Evolutionary conservation across 2,888 invertebrate species (phyloP).

Genomic region (Altica lythri): DNA sequence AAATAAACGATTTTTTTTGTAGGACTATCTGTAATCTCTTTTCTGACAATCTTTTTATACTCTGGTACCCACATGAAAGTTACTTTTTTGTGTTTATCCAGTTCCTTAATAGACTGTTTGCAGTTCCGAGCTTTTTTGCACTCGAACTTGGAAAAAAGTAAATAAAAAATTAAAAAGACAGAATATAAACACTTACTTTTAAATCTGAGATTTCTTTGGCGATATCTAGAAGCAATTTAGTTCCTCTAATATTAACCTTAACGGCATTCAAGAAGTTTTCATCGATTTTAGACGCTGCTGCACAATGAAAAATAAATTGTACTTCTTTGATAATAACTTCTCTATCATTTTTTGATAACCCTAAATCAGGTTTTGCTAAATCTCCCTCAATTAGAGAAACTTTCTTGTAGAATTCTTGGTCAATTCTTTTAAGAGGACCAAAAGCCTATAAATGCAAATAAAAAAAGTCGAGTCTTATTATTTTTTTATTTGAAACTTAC

Average conservation of each 20-base stretch:
- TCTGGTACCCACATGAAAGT: no score
- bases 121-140: no score
- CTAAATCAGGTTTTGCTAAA: constrained; percentile 59
- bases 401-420: constrained; percentile 62
- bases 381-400: constrained; percentile 64
- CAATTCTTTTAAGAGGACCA: constrained; percentile 58
- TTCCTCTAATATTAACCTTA: constrained; percentile 70
- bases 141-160: no score
- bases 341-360: constrained; percentile 60
- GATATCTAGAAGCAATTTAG: constrained; percentile 66
- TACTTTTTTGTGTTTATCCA: no score
- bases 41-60: no score
- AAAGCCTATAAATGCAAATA: constrained; percentile 56
- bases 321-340: constrained; percentile 60
- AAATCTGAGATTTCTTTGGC: constrained; percentile 60
- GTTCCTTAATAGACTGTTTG: no score
- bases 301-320: constrained; percentile 72
- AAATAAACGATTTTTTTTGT: no score
- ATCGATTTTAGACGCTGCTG: constrained; percentile 75
- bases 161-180: no score
- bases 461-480: not conserved
- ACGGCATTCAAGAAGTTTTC: constrained; percentile 69
- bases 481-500: constrained; percentile 27
- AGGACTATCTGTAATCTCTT: no score
- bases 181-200: constrained; percentile 65